Conservation (phyloP, 2,113 vertebrate genomes). For the Albula glossodonta region DNA sequence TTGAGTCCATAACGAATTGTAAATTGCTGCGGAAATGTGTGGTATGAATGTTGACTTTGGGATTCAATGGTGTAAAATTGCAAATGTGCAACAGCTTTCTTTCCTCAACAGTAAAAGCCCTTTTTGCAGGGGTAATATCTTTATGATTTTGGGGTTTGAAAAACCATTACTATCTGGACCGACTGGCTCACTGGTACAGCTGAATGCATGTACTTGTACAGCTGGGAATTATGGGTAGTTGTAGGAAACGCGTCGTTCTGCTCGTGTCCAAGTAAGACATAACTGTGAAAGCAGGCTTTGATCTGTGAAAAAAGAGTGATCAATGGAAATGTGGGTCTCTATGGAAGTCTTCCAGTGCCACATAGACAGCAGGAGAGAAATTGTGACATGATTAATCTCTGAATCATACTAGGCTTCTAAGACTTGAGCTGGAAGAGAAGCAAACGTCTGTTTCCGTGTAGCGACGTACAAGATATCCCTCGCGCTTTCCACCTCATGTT, state of each 20-base stretch:
- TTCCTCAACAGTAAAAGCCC: not conserved
- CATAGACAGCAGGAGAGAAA: not conserved
- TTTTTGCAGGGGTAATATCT: not conserved
- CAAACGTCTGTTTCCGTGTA: not conserved
- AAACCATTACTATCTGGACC: constrained; percentile 13
- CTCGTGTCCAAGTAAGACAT: constrained; percentile 12
- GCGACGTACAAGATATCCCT: constrained; percentile 13
- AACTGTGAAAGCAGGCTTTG: constrained; percentile 63
- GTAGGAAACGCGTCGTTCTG: constrained; percentile 2
- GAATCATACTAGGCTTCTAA: not conserved
- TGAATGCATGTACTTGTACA: constrained; percentile 4
- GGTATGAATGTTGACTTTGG: constrained; percentile 11
- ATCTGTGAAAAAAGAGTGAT: constrained; percentile 62
- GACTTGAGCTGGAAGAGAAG: constrained; percentile 2
- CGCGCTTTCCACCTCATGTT: constrained; percentile 3
- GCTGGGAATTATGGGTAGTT: constrained; percentile 9
- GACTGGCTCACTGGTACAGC: constrained; percentile 1
- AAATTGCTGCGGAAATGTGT: not conserved
- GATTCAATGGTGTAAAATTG: not conserved
- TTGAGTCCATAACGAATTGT: not conserved
- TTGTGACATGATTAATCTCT: constrained; percentile 22
- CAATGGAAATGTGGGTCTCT: constrained; percentile 15
- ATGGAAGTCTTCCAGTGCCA: constrained; percentile 1
- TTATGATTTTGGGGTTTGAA: not conserved
- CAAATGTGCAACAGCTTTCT: not conserved